phyloP scores from a whole-genome alignment of 2,113 vertebrate genomes.

The Microtus ochrogaster region DNA sequence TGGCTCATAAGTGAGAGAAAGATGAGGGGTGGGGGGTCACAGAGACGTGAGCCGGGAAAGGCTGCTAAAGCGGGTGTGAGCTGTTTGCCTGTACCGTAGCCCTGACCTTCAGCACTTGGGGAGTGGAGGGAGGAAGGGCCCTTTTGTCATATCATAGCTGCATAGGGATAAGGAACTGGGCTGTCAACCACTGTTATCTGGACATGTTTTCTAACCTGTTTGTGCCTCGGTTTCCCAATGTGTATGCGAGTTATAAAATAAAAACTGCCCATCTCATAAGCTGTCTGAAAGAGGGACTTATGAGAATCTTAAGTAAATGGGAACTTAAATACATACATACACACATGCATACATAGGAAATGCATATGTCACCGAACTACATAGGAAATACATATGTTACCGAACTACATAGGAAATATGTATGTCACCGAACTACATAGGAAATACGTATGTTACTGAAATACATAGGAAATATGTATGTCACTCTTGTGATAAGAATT shows the following conservation, averaged over 20 bases:
- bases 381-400: too few relatives aligned
- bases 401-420: too few relatives aligned
- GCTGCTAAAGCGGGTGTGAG: neutral
- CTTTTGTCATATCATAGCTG: neutral
- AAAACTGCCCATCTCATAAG: neutral
- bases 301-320: neutral
- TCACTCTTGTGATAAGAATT: neutral
- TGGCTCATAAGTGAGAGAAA: neutral
- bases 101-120: neutral
- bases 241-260: neutral
- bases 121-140: neutral
- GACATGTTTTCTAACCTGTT: neutral
- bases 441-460: neutral
- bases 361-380: neutral
- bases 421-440: too few relatives aligned
- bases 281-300: neutral
- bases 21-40: neutral
- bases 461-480: rapidly evolving
- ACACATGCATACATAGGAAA: too few relatives aligned
- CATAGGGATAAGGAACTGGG: neutral
- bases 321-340: neutral
- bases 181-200: neutral
- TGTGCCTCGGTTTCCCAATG: slow-evolving; percentile 8
- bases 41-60: neutral
- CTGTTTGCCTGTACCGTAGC: neutral